Conservation (phyloP, 92 coral and sea anemone species). For the Umimayanthus kanabou region DNA sequence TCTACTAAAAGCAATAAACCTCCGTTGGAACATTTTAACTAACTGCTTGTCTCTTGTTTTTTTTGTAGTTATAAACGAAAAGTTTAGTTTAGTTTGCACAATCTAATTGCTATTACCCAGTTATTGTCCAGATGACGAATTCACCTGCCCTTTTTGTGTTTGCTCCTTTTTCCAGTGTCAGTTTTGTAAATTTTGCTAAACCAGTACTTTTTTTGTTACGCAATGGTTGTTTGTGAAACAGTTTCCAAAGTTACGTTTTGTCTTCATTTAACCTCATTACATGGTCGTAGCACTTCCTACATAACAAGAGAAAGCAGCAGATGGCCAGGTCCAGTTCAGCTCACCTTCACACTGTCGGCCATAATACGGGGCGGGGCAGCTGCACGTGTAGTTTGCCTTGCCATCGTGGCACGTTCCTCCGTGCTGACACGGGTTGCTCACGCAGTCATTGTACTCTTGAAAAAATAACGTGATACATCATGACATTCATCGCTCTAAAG, state of each 20-base stretch:
- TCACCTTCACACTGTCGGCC: constrained; percentile 31
- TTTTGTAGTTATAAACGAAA: not conserved
- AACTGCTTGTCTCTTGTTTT: not conserved
- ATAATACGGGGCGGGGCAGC: constrained; percentile 24
- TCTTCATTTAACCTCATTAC: not conserved
- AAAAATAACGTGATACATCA: not conserved
- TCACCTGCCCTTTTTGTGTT: not conserved
- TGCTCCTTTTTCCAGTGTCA: too few species aligned
- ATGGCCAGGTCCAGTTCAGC: not conserved
- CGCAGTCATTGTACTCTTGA: constrained; percentile 34
- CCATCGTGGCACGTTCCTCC: constrained; percentile 34
- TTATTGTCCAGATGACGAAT: not conserved
- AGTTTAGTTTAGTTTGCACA: not conserved
- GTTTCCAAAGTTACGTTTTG: not conserved
- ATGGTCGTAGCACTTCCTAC: not conserved
- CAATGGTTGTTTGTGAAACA: too few species aligned
- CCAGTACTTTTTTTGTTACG: not conserved
- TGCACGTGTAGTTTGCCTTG: constrained; percentile 33
- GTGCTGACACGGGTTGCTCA: constrained; percentile 12
- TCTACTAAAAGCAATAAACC: not conserved
- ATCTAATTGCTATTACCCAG: not conserved
- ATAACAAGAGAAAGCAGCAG: not conserved
- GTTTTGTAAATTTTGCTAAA: not conserved
- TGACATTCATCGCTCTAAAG: not conserved
- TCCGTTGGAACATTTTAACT: not conserved